These are phyloP conservation scores for Chironomus tentans DNA, from an alignment of 2,888 invertebrate genomes.

Conservation along the genomic window DNA sequence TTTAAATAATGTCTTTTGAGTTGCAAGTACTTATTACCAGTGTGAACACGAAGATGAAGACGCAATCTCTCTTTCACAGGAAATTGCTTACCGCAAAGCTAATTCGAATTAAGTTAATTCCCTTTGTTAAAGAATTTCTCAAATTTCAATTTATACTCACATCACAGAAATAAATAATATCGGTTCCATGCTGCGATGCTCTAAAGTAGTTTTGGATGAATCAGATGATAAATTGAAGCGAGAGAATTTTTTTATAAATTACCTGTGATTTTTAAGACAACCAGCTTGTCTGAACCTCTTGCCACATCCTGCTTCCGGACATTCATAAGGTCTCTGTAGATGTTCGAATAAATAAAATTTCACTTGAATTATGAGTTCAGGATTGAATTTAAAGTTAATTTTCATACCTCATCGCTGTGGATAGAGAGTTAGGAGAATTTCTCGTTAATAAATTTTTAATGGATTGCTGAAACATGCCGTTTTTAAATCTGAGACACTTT, in stretches of 20 bases:
- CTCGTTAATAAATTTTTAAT: no score
- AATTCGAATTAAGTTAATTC: constrained; percentile 53
- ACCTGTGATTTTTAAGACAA: constrained; percentile 53
- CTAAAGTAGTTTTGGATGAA: constrained; percentile 30
- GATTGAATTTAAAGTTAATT: background rate
- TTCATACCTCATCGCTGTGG: constrained; percentile 49
- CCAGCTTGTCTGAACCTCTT: constrained; percentile 55
- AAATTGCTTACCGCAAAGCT: constrained; percentile 66
- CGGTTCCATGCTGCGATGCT: constrained; percentile 38
- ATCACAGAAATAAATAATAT: constrained; percentile 30
- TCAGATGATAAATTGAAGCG: no score
- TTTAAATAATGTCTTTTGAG: background rate
- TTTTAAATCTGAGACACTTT: no score
- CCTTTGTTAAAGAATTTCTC: constrained; percentile 31
- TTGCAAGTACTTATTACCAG: constrained; percentile 56
- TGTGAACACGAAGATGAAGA: constrained; percentile 63
- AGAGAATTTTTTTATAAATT: no score
- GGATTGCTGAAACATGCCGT: no score
- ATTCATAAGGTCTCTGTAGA: constrained; percentile 48
- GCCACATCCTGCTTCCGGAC: constrained; percentile 47
- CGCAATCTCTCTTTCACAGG: constrained; percentile 65
- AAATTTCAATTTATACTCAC: background rate
- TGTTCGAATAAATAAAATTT: background rate
- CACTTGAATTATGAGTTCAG: background rate
- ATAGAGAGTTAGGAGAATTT: no score